These are phyloP conservation scores for Orgyia antiqua DNA, from an alignment of 2,888 invertebrate species.

Conservation along the genomic window DNA sequence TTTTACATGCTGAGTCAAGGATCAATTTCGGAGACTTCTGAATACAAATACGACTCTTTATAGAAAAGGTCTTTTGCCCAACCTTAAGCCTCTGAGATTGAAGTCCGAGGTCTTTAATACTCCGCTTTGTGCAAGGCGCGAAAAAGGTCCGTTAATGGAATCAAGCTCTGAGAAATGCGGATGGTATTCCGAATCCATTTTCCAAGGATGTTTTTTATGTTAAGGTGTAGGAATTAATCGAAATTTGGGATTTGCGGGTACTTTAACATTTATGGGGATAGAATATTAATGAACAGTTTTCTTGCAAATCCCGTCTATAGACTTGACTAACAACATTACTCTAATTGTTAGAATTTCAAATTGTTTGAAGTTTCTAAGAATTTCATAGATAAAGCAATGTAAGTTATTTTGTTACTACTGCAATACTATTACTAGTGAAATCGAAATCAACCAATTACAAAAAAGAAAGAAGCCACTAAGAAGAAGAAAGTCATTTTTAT, in stretches of 20 bases:
- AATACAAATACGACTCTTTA: constrained; percentile 68
- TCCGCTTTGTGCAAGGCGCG: constrained; percentile 52
- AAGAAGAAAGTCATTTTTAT: too few relatives aligned
- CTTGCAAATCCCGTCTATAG: too few relatives aligned
- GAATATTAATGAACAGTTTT: not conserved
- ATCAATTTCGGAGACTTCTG: constrained; percentile 50
- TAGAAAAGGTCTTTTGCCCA: constrained; percentile 35
- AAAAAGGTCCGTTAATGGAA: constrained; percentile 67
- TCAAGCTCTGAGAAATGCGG: constrained; percentile 37
- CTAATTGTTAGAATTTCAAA: too few relatives aligned
- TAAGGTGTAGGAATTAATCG: constrained; percentile 23
- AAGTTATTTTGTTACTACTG: too few relatives aligned
- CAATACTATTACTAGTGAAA: too few relatives aligned
- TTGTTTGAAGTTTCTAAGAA: too few relatives aligned
- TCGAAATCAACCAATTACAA: too few relatives aligned
- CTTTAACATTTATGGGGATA: constrained; percentile 13
- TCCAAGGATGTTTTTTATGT: constrained; percentile 22
- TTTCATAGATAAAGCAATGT: too few relatives aligned
- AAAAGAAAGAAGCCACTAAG: too few relatives aligned
- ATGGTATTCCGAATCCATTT: constrained; percentile 22
- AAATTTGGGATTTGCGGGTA: constrained; percentile 15
- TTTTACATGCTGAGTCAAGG: constrained; percentile 50
- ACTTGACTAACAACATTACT: too few relatives aligned
- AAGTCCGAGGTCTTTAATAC: constrained; percentile 48
- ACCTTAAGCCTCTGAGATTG: constrained; percentile 52